Evolutionary conservation across 2,888 invertebrate genomes (phyloP), one percentile per base, ranked within the genome.

Genomic region (Caenorhabditis macrosperma): DNA sequence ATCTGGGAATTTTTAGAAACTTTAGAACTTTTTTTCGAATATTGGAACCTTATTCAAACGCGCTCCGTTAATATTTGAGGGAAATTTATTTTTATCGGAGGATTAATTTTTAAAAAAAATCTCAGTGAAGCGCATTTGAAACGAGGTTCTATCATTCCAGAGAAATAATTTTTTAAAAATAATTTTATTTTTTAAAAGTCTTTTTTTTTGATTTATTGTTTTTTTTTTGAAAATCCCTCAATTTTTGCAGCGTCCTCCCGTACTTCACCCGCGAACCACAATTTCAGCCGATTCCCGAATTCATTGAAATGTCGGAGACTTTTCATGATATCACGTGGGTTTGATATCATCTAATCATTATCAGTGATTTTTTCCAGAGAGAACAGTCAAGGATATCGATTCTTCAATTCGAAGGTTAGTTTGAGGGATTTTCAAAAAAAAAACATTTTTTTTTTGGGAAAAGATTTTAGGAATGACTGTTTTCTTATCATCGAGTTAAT

Each of bases 371-470:
- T 48, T 72, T 76, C 17, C 61, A 76, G 76, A 7, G 78, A 61
- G 33, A 82, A 82, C 59, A 78, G 78, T 38, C 81, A 82, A 61
- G 81, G 81, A 69, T 82, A 82, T 38, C 66, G 78, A 38, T 82
- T 69, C 55, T 75, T 82, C 60, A 66, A 75, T 35, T 35, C 64
- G 1, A 68, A 76, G 28, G 80, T 80, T 12, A 60, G 66, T 64
- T n/a, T n/a, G n/a, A n/a, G n/a, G n/a, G n/a, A n/a, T n/a, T n/a
- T n/a, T n/a, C n/a, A n/a, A n/a, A n/a, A n/a, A n/a, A n/a, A n/a
- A n/a, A n/a, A n/a, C n/a, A n/a, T 54, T 9, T 28, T 52, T 66
- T 55, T 38, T 38, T 15, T 38, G n/a, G n/a, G n/a, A n/a, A n/a
- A n/a, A n/a, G n/a, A n/a, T n/a, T n/a, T n/a, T n/a, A n/a, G n/a